Evolutionary conservation across 2,888 invertebrate genomes (phyloP).

Genomic region (Caenorhabditis drosophilae): DNA sequence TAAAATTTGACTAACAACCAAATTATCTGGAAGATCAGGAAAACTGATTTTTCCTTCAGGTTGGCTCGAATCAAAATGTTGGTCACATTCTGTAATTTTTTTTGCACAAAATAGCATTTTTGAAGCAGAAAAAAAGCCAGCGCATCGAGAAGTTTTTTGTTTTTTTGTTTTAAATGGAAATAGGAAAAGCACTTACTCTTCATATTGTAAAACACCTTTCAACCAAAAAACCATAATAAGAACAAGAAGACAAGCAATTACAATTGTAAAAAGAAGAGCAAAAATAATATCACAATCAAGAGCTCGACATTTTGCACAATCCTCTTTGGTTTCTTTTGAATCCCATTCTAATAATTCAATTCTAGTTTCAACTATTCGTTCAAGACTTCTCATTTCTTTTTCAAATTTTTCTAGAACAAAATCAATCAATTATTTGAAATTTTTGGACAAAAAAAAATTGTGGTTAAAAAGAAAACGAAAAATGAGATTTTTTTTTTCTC

Average conservation of each 20-base stretch:
- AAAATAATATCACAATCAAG: slow-evolving; percentile 69
- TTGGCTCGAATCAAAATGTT: slow-evolving; percentile 57
- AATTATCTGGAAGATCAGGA: slow-evolving; percentile 57
- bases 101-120: not conserved
- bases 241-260: slow-evolving; percentile 64
- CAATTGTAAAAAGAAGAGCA: slow-evolving; percentile 65
- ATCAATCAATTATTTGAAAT: too few species aligned
- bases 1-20: slow-evolving; percentile 9
- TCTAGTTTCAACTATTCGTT: slow-evolving; percentile 61
- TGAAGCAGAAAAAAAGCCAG: not conserved
- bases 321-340: slow-evolving; percentile 46
- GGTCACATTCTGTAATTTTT: slow-evolving; percentile 61
- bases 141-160: too few species aligned
- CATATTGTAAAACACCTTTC: slow-evolving; percentile 65
- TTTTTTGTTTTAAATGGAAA: too few species aligned
- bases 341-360: slow-evolving; percentile 61
- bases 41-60: slow-evolving; percentile 57
- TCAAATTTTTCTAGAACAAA: not conserved
- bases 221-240: slow-evolving; percentile 68
- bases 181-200: slow-evolving; percentile 56
- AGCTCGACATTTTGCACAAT: slow-evolving; percentile 63
- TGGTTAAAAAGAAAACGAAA: not conserved
- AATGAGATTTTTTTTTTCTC: not conserved
- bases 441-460: too few species aligned
- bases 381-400: slow-evolving; percentile 50